A percentile compares a stretch with the other conserved stretches of the same genome.
These are phyloP conservation scores for Cylindroiulus punctatus DNA, from an alignment of 2,888 invertebrate species.

Conservation along the genomic window DNA sequence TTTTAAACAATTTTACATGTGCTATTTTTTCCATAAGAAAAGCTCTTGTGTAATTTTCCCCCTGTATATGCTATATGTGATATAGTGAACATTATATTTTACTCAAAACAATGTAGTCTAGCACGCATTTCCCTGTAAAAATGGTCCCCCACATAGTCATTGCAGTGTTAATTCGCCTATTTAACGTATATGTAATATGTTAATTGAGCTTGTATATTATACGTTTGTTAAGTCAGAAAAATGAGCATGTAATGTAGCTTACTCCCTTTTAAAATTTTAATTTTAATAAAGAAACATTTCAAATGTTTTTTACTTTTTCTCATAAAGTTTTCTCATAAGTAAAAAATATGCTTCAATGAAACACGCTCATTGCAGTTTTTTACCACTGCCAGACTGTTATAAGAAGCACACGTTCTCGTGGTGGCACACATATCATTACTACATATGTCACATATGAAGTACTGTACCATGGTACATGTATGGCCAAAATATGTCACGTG, in stretches of 20 bases:
- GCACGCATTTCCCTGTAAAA: constrained; percentile 8
- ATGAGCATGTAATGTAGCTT: neutral
- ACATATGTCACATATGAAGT: too few relatives aligned
- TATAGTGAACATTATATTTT: neutral
- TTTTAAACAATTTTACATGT: neutral
- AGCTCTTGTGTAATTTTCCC: neutral
- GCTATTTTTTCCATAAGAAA: neutral
- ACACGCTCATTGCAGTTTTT: neutral
- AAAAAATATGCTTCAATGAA: neutral
- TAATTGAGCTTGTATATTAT: neutral
- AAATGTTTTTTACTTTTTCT: neutral
- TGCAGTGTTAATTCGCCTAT: neutral
- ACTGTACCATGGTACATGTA: too few relatives aligned
- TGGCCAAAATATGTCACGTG: too few relatives aligned
- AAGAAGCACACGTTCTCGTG: too few relatives aligned
- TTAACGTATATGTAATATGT: neutral
- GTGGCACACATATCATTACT: too few relatives aligned
- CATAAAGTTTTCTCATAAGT: too few relatives aligned
- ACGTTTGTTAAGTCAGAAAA: neutral
- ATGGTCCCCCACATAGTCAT: neutral
- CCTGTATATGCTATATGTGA: neutral
- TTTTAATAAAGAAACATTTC: neutral
- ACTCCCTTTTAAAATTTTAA: neutral
- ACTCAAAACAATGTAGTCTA: neutral
- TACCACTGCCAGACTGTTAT: too few relatives aligned